phyloP scores from a whole-genome alignment of 1,140 invertebrate genomes.

The Thaumatotibia leucotreta region DNA sequence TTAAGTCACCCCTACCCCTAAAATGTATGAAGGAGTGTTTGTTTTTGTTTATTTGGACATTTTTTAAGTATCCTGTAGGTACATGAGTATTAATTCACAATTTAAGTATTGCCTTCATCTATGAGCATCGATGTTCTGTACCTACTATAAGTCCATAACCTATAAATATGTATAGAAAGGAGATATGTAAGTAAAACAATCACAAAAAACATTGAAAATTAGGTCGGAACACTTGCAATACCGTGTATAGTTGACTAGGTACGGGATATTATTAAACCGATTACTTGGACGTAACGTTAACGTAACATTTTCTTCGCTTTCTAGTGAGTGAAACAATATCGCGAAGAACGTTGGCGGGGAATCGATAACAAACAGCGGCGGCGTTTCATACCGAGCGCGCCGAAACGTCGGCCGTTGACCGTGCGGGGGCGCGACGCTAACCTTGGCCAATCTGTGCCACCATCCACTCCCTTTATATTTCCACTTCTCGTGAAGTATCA shows the following conservation, averaged over 20 bases:
- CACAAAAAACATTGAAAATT: background rate
- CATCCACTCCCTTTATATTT: slow-evolving; percentile 23
- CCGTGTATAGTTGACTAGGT: background rate
- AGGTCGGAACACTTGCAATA: background rate
- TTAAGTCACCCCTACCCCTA: no score
- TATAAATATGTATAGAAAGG: no score
- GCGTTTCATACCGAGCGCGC: slow-evolving; percentile 45
- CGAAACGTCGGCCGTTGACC: slow-evolving; percentile 63
- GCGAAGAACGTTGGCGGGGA: slow-evolving; percentile 52
- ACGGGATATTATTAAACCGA: background rate
- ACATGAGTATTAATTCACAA: no score
- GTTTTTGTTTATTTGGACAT: no score
- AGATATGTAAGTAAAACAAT: background rate
- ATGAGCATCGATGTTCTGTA: no score
- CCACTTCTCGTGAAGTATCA: background rate
- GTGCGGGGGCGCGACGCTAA: slow-evolving; percentile 58
- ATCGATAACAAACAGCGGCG: slow-evolving; percentile 60
- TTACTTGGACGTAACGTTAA: no score
- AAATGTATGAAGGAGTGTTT: no score
- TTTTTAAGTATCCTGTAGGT: no score
- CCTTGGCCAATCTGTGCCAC: slow-evolving; percentile 51
- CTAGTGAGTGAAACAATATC: background rate
- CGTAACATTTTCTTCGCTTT: background rate
- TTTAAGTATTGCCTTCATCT: no score
- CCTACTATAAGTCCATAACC: no score